phyloP scores from a whole-genome alignment of 2,113 vertebrate species.

The Helogale parvula region DNA sequence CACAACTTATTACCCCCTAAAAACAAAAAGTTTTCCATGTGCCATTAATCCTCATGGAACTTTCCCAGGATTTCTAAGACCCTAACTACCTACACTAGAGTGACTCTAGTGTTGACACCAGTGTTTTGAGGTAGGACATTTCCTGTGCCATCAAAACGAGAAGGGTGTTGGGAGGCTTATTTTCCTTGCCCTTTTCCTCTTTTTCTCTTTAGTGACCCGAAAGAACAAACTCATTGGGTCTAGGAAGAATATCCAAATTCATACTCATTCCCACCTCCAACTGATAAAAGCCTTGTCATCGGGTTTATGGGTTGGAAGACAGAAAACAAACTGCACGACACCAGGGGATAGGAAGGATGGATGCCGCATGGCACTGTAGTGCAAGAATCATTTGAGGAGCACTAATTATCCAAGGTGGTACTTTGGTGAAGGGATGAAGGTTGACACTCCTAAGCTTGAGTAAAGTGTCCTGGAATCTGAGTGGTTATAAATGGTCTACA shows the following conservation, averaged over 20 bases:
- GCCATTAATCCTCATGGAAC: slow-evolving; percentile 24
- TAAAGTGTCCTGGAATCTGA: slow-evolving; percentile 73
- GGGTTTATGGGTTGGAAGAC: slow-evolving; percentile 1
- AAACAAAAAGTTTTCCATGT: slow-evolving; percentile 63
- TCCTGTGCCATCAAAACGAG: slow-evolving; percentile 10
- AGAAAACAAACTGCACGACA: background rate
- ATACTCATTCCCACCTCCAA: background rate
- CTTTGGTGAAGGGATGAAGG: slow-evolving; percentile 36
- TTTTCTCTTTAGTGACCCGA: background rate
- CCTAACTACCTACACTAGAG: background rate
- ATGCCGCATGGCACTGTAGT: background rate
- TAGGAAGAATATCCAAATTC: background rate
- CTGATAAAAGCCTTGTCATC: background rate
- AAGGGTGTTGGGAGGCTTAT: background rate
- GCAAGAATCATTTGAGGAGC: slow-evolving; percentile 29
- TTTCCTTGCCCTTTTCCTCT: background rate
- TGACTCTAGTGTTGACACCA: background rate
- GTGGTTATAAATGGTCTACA: slow-evolving; percentile 58
- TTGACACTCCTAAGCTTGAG: slow-evolving; percentile 72
- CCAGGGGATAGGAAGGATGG: background rate
- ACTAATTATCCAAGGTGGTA: slow-evolving; percentile 58
- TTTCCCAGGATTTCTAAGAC: slow-evolving; percentile 29
- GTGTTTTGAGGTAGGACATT: background rate
- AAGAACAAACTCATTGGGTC: background rate
- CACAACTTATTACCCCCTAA: slow-evolving; percentile 57